Evolutionary conservation across 1,140 invertebrate species (phyloP).

Genomic region (Halotydeus destructor): DNA sequence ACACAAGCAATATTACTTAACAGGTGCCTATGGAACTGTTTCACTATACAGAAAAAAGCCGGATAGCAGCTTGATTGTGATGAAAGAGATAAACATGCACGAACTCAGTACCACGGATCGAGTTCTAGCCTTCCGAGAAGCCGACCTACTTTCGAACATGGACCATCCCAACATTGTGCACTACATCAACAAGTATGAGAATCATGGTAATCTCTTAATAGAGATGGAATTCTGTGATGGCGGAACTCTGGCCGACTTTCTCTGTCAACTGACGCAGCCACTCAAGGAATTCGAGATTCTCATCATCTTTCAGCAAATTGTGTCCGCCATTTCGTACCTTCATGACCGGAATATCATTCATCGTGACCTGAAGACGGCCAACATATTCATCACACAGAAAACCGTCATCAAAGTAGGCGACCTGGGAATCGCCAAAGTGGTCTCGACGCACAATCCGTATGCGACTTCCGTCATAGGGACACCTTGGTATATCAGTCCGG

Average conservation of each 20-base stretch:
- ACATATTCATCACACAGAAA: slow-evolving; percentile 48
- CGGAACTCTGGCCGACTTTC: slow-evolving; percentile 41
- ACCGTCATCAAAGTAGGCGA: slow-evolving; percentile 45
- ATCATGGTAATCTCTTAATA: slow-evolving; percentile 46
- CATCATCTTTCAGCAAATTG: slow-evolving; percentile 43
- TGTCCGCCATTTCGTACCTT: slow-evolving; percentile 43
- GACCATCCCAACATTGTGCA: slow-evolving; percentile 51
- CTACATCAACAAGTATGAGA: slow-evolving; percentile 51
- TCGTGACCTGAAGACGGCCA: slow-evolving; percentile 53
- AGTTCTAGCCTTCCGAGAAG: slow-evolving; percentile 51
- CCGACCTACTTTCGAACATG: slow-evolving; percentile 40
- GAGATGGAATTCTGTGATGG: slow-evolving; percentile 60
- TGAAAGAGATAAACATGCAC: slow-evolving; percentile 52
- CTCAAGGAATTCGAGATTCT: slow-evolving; percentile 40
- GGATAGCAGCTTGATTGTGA: slow-evolving; percentile 42
- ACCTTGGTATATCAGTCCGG: slow-evolving; percentile 58
- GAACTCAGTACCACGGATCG: slow-evolving; percentile 42
- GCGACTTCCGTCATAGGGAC: slow-evolving; percentile 56
- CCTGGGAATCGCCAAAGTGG: slow-evolving; percentile 57
- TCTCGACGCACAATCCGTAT: slow-evolving; percentile 39
- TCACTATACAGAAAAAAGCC: slow-evolving; percentile 41
- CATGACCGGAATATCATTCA: slow-evolving; percentile 50
- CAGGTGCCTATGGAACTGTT: slow-evolving; percentile 51
- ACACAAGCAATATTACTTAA: neutral
- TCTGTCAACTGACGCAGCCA: slow-evolving; percentile 29